Percentiles rank a stretch among this genome's conserved stretches.
Conservation (phyloP, 2,888 invertebrate genomes). For the Parthenolecanium corni region DNA sequence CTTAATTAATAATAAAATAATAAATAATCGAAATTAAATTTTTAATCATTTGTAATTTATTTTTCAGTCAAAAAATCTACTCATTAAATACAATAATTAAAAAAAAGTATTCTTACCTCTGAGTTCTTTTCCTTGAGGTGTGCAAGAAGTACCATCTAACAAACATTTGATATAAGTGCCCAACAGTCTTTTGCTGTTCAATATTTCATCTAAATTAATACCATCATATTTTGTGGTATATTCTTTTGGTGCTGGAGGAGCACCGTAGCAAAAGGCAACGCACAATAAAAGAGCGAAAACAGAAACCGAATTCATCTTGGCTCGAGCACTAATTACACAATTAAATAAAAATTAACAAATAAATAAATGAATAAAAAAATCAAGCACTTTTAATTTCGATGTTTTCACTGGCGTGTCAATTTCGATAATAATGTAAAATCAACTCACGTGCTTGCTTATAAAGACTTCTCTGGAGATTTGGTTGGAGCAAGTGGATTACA, state of each 20-base stretch:
- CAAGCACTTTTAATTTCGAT: no score
- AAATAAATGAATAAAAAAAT: no score
- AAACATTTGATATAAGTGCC: slow-evolving; percentile 60
- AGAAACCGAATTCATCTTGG: neutral
- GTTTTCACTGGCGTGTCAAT: no score
- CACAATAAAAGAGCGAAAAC: neutral
- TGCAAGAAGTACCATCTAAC: slow-evolving; percentile 53
- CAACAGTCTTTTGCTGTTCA: slow-evolving; percentile 55
- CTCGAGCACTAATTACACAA: no score
- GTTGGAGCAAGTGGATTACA: no score
- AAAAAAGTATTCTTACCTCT: slow-evolving; percentile 48
- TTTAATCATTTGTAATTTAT: no score
- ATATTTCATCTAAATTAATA: slow-evolving; percentile 54
- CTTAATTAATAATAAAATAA: no score
- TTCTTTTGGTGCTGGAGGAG: neutral
- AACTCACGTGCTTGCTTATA: no score
- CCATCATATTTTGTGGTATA: slow-evolving; percentile 53
- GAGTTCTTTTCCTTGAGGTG: slow-evolving; percentile 58
- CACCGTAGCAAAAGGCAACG: neutral
- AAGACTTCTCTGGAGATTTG: no score
- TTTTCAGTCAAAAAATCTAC: neutral
- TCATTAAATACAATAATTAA: neutral
- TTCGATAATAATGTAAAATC: no score
- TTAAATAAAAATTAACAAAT: no score
- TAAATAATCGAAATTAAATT: no score